A percentile compares a stretch with the other conserved stretches of the same genome.
These are phyloP conservation scores for Drosophila mulleri DNA, from an alignment of 2,888 invertebrate genomes.

Conservation along the genomic window DNA sequence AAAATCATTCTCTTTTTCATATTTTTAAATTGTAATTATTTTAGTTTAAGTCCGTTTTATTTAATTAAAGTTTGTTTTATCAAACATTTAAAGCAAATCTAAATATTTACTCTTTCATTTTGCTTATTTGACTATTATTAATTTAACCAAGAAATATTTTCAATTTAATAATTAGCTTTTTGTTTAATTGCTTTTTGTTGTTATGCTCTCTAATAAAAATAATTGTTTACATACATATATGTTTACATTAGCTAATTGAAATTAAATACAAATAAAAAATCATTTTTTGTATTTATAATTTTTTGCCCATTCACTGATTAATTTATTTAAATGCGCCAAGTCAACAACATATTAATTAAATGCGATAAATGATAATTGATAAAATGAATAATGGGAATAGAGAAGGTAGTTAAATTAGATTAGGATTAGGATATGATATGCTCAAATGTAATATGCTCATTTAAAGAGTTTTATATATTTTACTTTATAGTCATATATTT, in stretches of 20 bases:
- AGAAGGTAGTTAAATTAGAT: background rate
- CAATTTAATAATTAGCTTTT: background rate
- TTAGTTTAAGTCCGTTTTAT: no score
- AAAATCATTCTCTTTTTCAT: no score
- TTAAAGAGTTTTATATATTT: no score
- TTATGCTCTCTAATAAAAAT: background rate
- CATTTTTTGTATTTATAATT: background rate
- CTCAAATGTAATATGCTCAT: no score
- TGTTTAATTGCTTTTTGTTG: background rate
- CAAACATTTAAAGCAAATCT: background rate
- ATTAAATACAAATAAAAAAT: constrained; percentile 13
- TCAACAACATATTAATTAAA: constrained; percentile 13
- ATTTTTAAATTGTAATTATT: no score
- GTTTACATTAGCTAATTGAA: background rate
- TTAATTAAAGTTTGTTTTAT: background rate
- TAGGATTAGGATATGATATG: background rate
- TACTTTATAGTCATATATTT: no score
- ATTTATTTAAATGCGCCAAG: background rate
- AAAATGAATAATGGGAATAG: background rate
- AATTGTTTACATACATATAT: no score
- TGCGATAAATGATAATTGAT: background rate
- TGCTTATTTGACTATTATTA: background rate
- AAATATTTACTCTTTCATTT: background rate
- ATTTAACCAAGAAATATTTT: background rate
- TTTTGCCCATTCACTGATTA: constrained; percentile 19